Base-by-base conservation (phyloP, 92 coral and sea anemone genomes). In the Parazoanthus darwini region DNA sequence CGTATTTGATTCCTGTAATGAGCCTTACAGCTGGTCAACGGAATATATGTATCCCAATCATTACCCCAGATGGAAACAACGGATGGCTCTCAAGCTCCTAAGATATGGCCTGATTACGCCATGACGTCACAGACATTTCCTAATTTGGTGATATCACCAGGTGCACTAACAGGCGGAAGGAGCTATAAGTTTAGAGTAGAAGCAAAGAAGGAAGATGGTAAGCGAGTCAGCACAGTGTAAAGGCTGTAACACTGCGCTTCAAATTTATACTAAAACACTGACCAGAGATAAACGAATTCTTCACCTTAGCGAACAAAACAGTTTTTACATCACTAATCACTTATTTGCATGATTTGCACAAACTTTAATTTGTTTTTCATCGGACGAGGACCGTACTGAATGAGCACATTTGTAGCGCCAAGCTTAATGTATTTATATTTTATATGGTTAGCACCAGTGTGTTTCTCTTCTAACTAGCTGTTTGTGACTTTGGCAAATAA, bases 101-200 rank as follows among this genome's bases (percentile, higher is more conserved):
- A 80, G 33, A 36, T 95, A 2, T 95, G 98, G 98, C 96, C 98
- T 6, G 56, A 92, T 14, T 50, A 86, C 26, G 78, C 93, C 26
- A 90, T 93, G 66, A 93, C 98, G 33, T 20, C 82, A 25, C 86
- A 71, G 72, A 85, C 83, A 38, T 86, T 16, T 72, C 90, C 29
- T 81, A 70, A 81, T 90, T 88, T 86, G 83, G 93, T 81, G 51
- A 85, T 92, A 20, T 79, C 75, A 29, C 92, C 74, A 82, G 85
- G 58, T 14, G 82, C 92, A n/a, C 85, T 92, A 65, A 39, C 78
- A 26, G 88, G 90, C 66, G 90, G 90, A 8, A 81, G 59, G 8
- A 37, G 76, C 26, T 92, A 89, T 66, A 81, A 16, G 50, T 72
- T 92, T 43, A 77, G 85, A 18, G 85, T 92, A 37, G 63, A 65